Evolutionary conservation across 2,113 vertebrate genomes (phyloP), one percentile per base, ranked within the genome.

Genomic region (Galbula dea): DNA sequence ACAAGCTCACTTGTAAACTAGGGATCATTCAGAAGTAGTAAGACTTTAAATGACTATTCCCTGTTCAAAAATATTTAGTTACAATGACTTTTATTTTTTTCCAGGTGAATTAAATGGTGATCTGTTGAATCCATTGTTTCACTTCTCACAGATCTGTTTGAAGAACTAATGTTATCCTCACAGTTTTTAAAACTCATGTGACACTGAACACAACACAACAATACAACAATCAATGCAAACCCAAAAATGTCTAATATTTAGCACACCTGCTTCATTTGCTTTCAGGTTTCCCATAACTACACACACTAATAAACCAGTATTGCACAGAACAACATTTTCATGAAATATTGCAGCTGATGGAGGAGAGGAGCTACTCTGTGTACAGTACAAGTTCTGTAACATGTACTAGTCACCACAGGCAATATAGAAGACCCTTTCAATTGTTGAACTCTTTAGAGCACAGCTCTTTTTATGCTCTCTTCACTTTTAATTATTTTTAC

Each of bases 401-500:
- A 15, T 54, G 65, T 23, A 74, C 49, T 66, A 39, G 75, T 75
- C 30, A 37, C 10, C 37, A 54, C 16, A 88, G 80, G 72, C 19
- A 54, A 46, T 66, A 81, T 6, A 58, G 54, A 82, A 93, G 90
- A 79, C 30, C 3, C 10, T 83, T 96, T 85, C 67, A 90, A 3
- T 46, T 54, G 29, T 30, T 72, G 36, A 78, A 89, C 51, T 77
- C 46, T 72, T 86, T 24, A 63, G 45, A 92, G 23, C 37, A 75
- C 20, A 85, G 14, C 30, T 90, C 12, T 85, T 51, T 94, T 90
- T 84, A 83, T 1, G n/a, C 6, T 94, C 22, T 74, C 63, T 91
- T 93, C 88, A 36, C 2, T 95, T 90, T 61, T 87, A 96, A 93
- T 95, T 95, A 95, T 92, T 92, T 95, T 94, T 95, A 89, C 43